Evolutionary conservation across 2,113 vertebrate genomes (phyloP).

Genomic region (Xenus cinereus): DNA sequence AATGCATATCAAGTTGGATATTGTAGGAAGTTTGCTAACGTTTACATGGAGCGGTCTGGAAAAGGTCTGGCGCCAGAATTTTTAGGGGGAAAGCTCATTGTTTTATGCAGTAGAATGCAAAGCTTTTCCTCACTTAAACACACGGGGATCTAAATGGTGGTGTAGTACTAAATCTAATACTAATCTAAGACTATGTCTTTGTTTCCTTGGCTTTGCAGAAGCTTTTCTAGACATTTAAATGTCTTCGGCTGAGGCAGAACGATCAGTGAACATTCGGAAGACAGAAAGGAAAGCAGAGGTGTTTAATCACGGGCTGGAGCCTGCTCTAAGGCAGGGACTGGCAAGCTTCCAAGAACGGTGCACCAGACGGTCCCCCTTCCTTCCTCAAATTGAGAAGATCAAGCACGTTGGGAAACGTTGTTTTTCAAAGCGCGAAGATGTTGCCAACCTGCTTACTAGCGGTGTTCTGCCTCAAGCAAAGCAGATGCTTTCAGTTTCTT

Average conservation of each 20-base stretch:
- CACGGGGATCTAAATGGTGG: not conserved
- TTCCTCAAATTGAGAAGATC: not conserved
- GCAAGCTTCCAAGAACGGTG: not conserved
- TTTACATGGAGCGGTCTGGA: not conserved
- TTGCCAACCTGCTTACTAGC: not conserved
- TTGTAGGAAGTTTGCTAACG: not conserved
- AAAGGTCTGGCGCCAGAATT: not conserved
- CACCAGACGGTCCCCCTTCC: not conserved
- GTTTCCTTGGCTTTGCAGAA: not conserved
- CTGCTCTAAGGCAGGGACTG: conserved; percentile 1
- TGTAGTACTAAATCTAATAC: not conserved
- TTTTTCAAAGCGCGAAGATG: not conserved
- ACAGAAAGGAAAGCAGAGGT: conserved; percentile 43
- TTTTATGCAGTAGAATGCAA: not conserved
- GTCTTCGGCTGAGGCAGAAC: not conserved
- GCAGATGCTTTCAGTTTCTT: not conserved
- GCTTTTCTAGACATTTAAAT: not conserved
- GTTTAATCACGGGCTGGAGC: conserved; percentile 31
- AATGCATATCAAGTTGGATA: not conserved
- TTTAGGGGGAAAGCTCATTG: not conserved
- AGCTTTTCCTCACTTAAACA: not conserved
- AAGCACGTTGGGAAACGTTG: not conserved
- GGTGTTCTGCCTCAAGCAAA: not conserved
- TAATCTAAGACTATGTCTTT: not conserved
- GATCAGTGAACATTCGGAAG: not conserved